Conservation (phyloP, 2,888 invertebrate genomes). For the Dioctria rufipes region DNA sequence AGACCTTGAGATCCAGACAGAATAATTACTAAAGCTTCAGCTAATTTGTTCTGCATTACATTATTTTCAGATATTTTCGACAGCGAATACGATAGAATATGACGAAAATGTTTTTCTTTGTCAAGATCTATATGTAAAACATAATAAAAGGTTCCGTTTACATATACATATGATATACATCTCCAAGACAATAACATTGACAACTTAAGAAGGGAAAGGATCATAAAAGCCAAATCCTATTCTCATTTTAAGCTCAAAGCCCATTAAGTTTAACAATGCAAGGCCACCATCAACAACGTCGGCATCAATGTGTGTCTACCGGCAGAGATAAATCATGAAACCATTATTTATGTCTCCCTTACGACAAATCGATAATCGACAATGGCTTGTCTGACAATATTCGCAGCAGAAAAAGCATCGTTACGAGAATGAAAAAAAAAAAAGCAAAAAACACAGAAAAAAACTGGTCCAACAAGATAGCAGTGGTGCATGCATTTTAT, state of each 20-base stretch:
- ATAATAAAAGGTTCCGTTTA: too few relatives aligned
- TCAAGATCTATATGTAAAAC: too few relatives aligned
- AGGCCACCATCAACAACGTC: constrained; percentile 42
- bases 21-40: background rate
- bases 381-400: constrained; percentile 58
- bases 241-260: constrained; percentile 39
- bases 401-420: constrained; percentile 47
- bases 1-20: too few relatives aligned
- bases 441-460: background rate
- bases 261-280: constrained; percentile 48
- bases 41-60: background rate
- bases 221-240: constrained; percentile 42
- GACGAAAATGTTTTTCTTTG: background rate
- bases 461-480: constrained; percentile 38
- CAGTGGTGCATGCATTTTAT: constrained; percentile 50
- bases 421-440: background rate
- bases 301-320: constrained; percentile 55
- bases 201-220: constrained; percentile 36
- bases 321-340: constrained; percentile 59
- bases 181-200: constrained; percentile 34
- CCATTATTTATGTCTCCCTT: constrained; percentile 60
- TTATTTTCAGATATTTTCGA: background rate
- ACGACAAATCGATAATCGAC: constrained; percentile 61
- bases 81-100: background rate
- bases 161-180: background rate